phyloP scores from a whole-genome alignment of 2,113 vertebrate species.

The Corythornis vintsioides region DNA sequence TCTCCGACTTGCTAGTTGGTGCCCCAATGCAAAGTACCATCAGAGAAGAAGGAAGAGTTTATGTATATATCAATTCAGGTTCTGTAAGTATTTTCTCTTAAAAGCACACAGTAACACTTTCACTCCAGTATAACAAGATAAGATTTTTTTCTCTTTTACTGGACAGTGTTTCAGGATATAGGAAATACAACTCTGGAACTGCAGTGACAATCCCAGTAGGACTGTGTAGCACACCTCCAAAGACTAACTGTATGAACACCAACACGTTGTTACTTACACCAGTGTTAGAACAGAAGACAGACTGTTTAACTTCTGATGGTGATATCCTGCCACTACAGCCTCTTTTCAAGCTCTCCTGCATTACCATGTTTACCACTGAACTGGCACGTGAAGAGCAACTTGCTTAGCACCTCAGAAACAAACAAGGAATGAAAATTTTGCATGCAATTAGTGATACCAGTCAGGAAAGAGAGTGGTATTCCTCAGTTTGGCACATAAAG shows the following conservation, averaged over 20 bases:
- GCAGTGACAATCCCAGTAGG: neutral
- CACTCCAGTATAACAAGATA: neutral
- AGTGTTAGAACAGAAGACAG: neutral
- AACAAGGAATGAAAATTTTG: neutral
- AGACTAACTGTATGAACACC: neutral
- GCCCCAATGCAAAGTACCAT: slow-evolving; percentile 88
- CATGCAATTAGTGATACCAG: neutral
- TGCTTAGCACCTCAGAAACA: neutral
- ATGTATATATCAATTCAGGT: slow-evolving; percentile 93
- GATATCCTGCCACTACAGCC: neutral
- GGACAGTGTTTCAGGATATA: neutral
- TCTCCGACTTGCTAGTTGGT: slow-evolving; percentile 93
- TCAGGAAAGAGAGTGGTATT: neutral
- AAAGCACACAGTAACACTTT: neutral
- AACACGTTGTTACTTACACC: rapidly evolving
- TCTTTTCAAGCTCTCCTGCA: neutral
- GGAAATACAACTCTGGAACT: neutral
- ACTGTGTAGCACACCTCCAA: neutral
- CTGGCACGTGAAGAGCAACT: neutral
- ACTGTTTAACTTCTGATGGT: neutral
- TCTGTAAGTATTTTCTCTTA: slow-evolving; percentile 76
- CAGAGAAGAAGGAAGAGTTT: slow-evolving; percentile 92
- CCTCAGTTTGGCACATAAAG: neutral
- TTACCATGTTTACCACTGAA: neutral
- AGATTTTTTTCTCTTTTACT: neutral